These are phyloP conservation scores for Falco concolor DNA, from an alignment of 2,797 vertebrate species.

Conservation along the genomic window DNA sequence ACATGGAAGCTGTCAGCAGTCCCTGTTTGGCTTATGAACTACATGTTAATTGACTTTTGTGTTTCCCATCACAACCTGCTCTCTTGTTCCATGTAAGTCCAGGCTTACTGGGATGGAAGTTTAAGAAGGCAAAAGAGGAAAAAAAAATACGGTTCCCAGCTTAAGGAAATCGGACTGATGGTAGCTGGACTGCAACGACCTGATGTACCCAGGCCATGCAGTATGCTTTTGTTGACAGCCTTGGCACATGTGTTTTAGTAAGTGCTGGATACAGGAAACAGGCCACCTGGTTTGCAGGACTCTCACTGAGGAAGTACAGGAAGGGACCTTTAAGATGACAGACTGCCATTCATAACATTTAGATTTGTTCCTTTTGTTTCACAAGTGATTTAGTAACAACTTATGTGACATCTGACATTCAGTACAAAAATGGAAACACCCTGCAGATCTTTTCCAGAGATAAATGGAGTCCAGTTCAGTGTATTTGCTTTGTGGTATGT, in stretches of 20 bases:
- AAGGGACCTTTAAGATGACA: background rate
- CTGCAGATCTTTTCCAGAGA: background rate
- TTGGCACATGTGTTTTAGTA: background rate
- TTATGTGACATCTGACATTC: background rate
- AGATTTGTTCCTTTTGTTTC: background rate
- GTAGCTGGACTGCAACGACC: background rate
- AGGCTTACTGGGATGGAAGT: background rate
- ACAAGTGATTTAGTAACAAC: background rate
- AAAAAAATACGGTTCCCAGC: background rate
- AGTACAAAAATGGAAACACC: background rate
- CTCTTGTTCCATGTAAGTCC: background rate
- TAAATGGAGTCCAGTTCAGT: background rate
- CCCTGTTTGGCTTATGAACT: background rate
- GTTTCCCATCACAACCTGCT: background rate
- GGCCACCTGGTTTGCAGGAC: background rate
- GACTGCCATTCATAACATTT: background rate
- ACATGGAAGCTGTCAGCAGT: background rate
- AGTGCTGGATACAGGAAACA: background rate
- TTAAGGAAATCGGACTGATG: background rate
- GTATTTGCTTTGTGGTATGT: background rate
- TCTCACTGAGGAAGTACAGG: background rate
- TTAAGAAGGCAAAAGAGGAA: background rate
- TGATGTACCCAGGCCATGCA: background rate
- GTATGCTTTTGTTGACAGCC: background rate
- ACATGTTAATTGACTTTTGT: background rate